Base-by-base conservation (phyloP, 1,140 invertebrate genomes). In the Muscidifurax raptorellus region DNA sequence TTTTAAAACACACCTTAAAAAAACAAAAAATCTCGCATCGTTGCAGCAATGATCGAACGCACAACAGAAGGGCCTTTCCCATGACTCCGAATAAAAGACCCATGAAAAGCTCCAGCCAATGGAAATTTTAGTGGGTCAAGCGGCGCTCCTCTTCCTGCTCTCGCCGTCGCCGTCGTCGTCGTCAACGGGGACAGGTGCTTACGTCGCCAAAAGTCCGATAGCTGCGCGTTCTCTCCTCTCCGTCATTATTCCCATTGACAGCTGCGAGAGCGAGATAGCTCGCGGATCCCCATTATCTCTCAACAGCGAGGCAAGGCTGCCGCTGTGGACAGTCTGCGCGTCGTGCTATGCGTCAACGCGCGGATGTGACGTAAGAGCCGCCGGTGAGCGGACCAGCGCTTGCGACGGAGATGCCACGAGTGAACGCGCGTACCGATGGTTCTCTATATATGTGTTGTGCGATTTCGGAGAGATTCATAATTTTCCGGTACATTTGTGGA, bases 361-460 rank as follows among this genome's bases (percentile, higher is more conserved):
- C 92, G 92, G 92, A 93, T 90, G 88, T 93, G 90, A 93, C 90
- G 92, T 90, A 92, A 93, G 30, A 12, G 18, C 6, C 22, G 22
- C 7, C 30, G 28, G 36, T 40, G 36, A 40, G n/a, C 5, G 27
- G 22, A 71, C 36, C 36, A 40, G 9, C 36, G 36, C 36, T 40
- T 40, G 36, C 36, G 36, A 40, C 36, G 9, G 36, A 40, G 36
- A 40, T 40, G 36, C 9, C 36, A n/a, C n/a, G 36, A 40, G 7
- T 40, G n/a, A n/a, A n/a, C n/a, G n/a, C n/a, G n/a, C 10, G 36
- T 40, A 10, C 36, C 0, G 36, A 40, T 40, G 36, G 6, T 40
- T 40, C 36, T 40, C 36, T 40, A 10, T 40, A 40, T 40, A 10
- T 40, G 10, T 40, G 9, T 10, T 40, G 36, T 9, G 36, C 36